Evolutionary conservation across 2,113 vertebrate genomes (phyloP).

Genomic region (Anas platyrhynchos): DNA sequence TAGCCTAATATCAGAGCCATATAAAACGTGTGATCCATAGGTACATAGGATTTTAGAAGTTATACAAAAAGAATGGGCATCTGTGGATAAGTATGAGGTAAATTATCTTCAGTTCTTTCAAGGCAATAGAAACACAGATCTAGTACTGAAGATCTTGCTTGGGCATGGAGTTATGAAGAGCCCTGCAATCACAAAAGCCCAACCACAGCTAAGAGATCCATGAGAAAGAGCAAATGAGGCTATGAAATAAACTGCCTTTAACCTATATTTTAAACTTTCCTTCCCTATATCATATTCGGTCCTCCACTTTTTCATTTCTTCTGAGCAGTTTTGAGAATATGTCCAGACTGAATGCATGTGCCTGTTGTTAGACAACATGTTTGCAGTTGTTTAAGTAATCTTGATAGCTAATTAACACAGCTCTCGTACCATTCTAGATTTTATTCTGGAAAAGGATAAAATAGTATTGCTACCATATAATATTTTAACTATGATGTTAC

Average conservation of each 20-base stretch:
- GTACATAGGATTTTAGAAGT: neutral
- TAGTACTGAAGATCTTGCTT: neutral
- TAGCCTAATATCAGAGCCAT: conserved; percentile 12
- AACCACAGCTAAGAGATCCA: neutral
- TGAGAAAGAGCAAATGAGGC: neutral
- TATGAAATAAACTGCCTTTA: neutral
- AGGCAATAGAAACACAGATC: neutral
- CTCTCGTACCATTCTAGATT: neutral
- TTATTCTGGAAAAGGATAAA: neutral
- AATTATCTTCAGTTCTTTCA: neutral
- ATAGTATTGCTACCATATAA: neutral
- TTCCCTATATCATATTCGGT: fast-evolving
- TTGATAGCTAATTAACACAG: neutral
- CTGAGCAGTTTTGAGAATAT: neutral
- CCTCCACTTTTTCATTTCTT: neutral
- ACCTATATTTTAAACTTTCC: neutral
- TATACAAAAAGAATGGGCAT: neutral
- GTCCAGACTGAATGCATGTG: neutral
- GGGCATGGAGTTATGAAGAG: neutral
- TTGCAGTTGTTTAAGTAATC: neutral
- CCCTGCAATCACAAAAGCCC: neutral
- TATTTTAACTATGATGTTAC: neutral
- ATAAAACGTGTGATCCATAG: neutral
- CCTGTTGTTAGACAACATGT: neutral
- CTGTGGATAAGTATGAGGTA: neutral